These are phyloP conservation scores for Conus canariensis DNA, from an alignment of 2,888 invertebrate species.

Conservation along the genomic window DNA sequence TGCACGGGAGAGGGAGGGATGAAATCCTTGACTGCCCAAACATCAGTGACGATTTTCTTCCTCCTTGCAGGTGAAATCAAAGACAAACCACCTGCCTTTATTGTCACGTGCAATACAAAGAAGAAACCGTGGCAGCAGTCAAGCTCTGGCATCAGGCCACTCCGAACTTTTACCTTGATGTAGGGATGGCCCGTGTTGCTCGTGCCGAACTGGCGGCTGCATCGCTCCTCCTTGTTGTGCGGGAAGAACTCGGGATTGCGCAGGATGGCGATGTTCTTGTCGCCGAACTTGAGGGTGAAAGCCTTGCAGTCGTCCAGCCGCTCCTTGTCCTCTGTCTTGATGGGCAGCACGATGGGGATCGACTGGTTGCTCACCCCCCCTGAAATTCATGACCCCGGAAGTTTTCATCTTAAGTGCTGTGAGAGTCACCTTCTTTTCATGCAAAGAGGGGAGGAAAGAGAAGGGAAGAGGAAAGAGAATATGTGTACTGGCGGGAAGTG, in stretches of 20 bases:
- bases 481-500: too few species aligned
- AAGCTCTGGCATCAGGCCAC: too few species aligned
- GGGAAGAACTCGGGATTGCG: conserved; percentile 92
- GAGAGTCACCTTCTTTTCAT: too few species aligned
- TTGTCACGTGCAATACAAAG: too few species aligned
- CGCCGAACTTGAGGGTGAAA: conserved; percentile 78
- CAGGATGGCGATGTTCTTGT: conserved; percentile 79
- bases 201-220: conserved; percentile 95
- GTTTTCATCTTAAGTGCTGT: not conserved
- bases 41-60: too few species aligned
- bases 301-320: conserved; percentile 84
- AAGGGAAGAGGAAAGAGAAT: too few species aligned
- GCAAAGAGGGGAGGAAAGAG: too few species aligned
- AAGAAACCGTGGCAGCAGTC: too few species aligned
- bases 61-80: too few species aligned
- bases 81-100: too few species aligned
- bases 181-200: conserved; percentile 92
- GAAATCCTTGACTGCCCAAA: too few species aligned
- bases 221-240: conserved; percentile 96
- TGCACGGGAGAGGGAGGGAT: too few species aligned
- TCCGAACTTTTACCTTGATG: conserved; percentile 84
- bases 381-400: conserved; percentile 48
- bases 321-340: conserved; percentile 85
- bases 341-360: conserved; percentile 94
- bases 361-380: conserved; percentile 92